Evolutionary conservation across 30 jellyfish, hydroid and myxozoan species (phyloP).

Genomic region (Hydra vulgaris): DNA sequence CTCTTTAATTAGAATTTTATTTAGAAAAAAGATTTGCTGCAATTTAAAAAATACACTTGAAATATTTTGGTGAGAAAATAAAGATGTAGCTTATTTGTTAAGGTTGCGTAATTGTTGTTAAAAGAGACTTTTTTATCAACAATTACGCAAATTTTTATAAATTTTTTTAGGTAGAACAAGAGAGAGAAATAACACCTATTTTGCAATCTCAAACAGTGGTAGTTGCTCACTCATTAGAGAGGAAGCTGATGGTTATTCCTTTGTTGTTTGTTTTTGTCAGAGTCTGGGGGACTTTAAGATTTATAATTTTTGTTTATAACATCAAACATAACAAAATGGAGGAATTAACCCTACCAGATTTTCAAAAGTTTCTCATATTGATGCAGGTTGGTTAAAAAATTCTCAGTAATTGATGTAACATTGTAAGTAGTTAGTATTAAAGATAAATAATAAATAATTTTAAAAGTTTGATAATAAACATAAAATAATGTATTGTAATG

Average conservation of each 20-base stretch:
- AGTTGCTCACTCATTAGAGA: conserved; percentile 70
- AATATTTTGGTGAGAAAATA: no score
- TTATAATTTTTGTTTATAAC: conserved; percentile 19
- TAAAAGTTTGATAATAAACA: no score
- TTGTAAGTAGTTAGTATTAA: no score
- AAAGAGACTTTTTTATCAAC: no score
- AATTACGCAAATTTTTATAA: no score
- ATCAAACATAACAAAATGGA: not conserved
- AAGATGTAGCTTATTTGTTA: no score
- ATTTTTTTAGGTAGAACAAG: not conserved
- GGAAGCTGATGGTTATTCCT: conserved; percentile 68
- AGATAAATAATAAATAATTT: no score
- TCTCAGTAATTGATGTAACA: not conserved
- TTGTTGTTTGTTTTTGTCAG: conserved; percentile 43
- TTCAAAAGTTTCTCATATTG: conserved; percentile 30
- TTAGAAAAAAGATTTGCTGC: no score
- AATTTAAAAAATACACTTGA: no score
- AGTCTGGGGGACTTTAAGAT: conserved; percentile 74
- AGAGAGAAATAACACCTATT: conserved; percentile 1
- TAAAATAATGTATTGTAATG: no score
- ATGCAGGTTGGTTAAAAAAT: conserved; percentile 61
- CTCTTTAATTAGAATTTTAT: no score
- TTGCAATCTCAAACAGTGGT: conserved; percentile 35
- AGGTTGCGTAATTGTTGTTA: no score
- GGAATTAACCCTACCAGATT: not conserved